Base-by-base conservation (phyloP, 2,888 invertebrate genomes). In the Ecdyonurus torrentis region DNA sequence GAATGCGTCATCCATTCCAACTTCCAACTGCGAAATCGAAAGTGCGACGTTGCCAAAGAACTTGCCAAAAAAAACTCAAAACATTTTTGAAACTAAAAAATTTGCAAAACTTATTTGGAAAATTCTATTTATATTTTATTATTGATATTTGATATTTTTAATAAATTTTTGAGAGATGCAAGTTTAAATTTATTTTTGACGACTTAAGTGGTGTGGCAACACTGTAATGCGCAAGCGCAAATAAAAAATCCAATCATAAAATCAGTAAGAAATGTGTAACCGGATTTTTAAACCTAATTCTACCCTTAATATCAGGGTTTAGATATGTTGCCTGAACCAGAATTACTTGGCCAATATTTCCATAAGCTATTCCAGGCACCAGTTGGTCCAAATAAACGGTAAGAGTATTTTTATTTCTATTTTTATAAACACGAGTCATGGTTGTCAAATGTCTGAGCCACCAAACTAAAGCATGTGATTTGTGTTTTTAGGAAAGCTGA, bases 291-390 rank as follows among this genome's bases (percentile, higher is more conserved):
- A 37, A 10, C 15, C 15, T 10, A 37, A 37, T 37, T 37, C 15
- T 15, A 37, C 37, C 37, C 37, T 37, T 37, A 37, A n/a, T 37
- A 10, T 37, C 5, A 37, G 37, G 37, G 37, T 37, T 10, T 5
- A 15, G 65, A 65, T 62, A 71, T 77, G 70, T 71, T 76, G 69
- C 76, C 76, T 52, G 77, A 76, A 67, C 74, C 76, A 59, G 74
- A 75, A 37, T 73, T 73, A 67, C 74, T 77, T 63, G 75, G 73
- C 63, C 73, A 74, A 70, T 74, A 73, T 69, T 77, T 78, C 67
- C 75, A 77, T 66, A 75, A 76, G 65, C 71, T 77, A 61, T 77
- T 76, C 69, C 76, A 76, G 70, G 74, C 72, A 67, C 70, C 74
- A 66, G 74, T 75, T 65, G 76, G 77, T 67, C 74, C 74, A 61